Conservation (phyloP, 2,113 vertebrate species). For the Orycteropus afer region DNA sequence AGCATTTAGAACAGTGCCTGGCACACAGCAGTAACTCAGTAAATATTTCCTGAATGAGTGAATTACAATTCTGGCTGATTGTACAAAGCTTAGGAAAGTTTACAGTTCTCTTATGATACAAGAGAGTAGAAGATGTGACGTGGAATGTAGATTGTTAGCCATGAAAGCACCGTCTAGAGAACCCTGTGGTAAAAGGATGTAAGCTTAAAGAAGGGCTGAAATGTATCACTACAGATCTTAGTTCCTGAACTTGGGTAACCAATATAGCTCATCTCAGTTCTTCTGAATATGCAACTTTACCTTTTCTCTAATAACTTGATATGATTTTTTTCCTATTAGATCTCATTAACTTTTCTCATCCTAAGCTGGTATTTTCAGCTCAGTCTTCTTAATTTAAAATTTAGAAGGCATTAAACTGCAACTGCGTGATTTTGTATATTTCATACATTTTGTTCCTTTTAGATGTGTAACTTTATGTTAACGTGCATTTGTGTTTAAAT, state of each 20-base stretch:
- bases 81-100: slow-evolving; percentile 6
- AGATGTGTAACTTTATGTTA: slow-evolving; percentile 7
- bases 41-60: slow-evolving; percentile 12
- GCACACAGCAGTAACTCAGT: too few relatives aligned
- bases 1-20: too few relatives aligned
- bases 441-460: neutral
- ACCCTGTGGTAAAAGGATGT: neutral
- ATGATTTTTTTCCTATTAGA: neutral
- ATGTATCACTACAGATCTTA: neutral
- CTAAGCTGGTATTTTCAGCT: slow-evolving; percentile 43
- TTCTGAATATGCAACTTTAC: neutral
- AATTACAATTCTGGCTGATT: neutral
- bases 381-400: slow-evolving; percentile 29
- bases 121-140: neutral
- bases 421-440: neutral
- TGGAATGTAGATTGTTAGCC: slow-evolving; percentile 1
- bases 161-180: neutral
- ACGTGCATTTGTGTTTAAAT: neutral
- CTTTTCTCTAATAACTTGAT: neutral
- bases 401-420: neutral
- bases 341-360: slow-evolving; percentile 33
- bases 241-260: neutral
- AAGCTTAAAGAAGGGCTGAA: neutral
- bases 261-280: neutral
- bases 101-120: neutral